Evolutionary conservation across 2,113 vertebrate genomes (phyloP), one percentile per base, ranked within the genome.

Genomic region (Lycaon pictus): DNA sequence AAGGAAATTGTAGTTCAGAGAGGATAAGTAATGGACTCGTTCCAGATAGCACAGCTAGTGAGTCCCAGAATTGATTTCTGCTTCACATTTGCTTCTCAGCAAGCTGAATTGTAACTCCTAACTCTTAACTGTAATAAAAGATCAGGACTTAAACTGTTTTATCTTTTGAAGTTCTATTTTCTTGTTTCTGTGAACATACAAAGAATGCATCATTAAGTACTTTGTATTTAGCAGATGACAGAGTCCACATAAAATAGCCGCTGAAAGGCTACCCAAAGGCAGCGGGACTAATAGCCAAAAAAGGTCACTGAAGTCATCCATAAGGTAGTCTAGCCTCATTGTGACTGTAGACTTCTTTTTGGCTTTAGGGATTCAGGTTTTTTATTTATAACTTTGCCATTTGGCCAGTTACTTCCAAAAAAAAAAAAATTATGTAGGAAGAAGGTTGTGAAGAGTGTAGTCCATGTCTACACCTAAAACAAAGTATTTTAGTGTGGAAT

Each of bases 401-500:
- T 60, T 67, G 71, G 58, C 71, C 20, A 74, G 80, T 84, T 84
- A 77, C 53, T 96, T 92, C 84, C 79, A 43, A 43, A 43, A 43
- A 20, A 55, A 79, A 87, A 60, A 15, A 67, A 43, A 58, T 65
- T 35, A 11, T 48, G 2, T 3, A 76, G 13, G 20, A 25, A 81
- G 23, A 84, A 79, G 55, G 53, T 56, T 88, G 0, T 37, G n/a
- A 82, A 82, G 43, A 71, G 9, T 63, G 2, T 84, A 43, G 74
- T 69, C 17, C n/a, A 17, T 85, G 9, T 43, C 48, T 94, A 5
- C 7, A 51, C 7, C 15, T 88, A 32, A 97, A 95, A 74, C 23
- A 62, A 80, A 93, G 15, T 92, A 15, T 90, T 96, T 87, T 63
- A 43, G 43, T 90, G 62, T 95, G 56, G 37, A 82, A 69, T 83